Evolutionary conservation across 2,888 invertebrate genomes (phyloP), one percentile per base, ranked within the genome.

Genomic region (Nephrotoma appendiculata): DNA sequence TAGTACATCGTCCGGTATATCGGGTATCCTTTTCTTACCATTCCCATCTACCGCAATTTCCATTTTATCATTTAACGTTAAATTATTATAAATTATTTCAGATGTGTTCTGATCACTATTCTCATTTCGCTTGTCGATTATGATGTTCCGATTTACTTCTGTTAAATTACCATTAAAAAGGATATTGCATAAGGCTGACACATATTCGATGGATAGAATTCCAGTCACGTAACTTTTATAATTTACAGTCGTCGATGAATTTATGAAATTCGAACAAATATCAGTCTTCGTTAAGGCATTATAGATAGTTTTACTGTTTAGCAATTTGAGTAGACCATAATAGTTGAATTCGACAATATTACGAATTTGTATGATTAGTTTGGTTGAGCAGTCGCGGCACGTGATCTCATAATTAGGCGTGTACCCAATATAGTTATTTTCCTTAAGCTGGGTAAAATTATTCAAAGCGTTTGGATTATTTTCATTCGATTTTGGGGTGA

Each of bases 141-240:
- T 86, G 45, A 41, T 31, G 41, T 86, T 42, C 7, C 48, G 19
- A 48, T 85, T 45, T 41, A 86, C 43, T 43, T 87, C 83, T 5
- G 41, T 42, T 42, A 84, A 86, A 84, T 87, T 85, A 71, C 41
- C 83, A 52, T 87, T 86, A 71, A 84, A 83, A 87, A 96, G 90
- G 48, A 95, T 93, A 91, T 96, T 96, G 91, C 97, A 97, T 88
- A 97, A 92, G 41, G 96, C 96, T 31, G 95, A 95, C 88, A 96
- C 92, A 90, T 95, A 95, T 89, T 94, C 94, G 43, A 93, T 91
- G 11, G 95, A 93, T 88, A 96, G 94, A 88, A 95, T 92, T 88
- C 94, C 93, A 57, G 94, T 93, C 88, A 94, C 92, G 89, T 94
- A 94, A 88, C 94, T 93, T 91, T 87, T 92, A 92, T 2, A 91